phyloP scores from a whole-genome alignment of 2,888 invertebrate species.

The Acheta domesticus region DNA sequence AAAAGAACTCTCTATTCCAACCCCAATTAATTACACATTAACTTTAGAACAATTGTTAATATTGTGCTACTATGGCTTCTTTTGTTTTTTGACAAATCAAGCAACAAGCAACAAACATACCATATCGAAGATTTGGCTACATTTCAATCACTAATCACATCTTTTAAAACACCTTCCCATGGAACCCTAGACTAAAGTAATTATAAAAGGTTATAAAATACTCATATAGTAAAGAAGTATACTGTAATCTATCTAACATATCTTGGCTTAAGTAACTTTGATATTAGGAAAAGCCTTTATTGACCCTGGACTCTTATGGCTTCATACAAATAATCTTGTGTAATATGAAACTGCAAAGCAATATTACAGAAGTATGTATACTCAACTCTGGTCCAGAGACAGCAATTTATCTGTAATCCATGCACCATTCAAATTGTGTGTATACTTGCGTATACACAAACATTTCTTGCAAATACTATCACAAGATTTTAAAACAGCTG shows the following conservation, averaged over 20 bases:
- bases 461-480: background rate
- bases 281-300: background rate
- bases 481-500: background rate
- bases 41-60: background rate
- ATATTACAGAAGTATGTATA: too few relatives aligned
- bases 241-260: background rate
- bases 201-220: slow-evolving; percentile 18
- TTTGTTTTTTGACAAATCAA: background rate
- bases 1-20: background rate
- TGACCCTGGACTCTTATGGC: background rate
- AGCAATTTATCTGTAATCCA: too few relatives aligned
- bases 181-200: background rate
- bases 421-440: background rate
- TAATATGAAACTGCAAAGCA: too few relatives aligned
- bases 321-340: background rate
- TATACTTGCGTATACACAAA: background rate
- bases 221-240: background rate
- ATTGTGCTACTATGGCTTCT: background rate
- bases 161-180: slow-evolving; percentile 2
- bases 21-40: background rate
- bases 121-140: background rate
- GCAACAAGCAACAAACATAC: slow-evolving; percentile 10
- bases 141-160: background rate
- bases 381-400: too few relatives aligned
- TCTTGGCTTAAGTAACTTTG: background rate